Evolutionary conservation across 2,797 vertebrate species (phyloP), one percentile per base, ranked within the genome.

Genomic region (Aplochiton taeniatus): DNA sequence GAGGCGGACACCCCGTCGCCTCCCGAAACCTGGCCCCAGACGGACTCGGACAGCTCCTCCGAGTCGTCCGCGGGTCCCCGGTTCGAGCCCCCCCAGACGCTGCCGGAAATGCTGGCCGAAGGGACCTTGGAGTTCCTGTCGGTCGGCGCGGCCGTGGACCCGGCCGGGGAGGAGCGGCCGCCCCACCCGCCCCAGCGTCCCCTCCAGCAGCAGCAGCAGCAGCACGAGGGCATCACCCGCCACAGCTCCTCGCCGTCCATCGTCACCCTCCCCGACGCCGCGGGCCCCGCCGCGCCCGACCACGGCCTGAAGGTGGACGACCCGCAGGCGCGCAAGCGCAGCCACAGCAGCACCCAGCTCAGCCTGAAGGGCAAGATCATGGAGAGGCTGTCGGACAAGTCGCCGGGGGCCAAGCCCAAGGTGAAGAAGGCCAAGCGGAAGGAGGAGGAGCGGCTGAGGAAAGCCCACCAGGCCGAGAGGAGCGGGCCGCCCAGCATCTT

Each of bases 261-360:
- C 42, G 89, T 94, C 66, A 95, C 88, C 4, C 88, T 93, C 44
- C 89, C 94, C 5, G 95, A 95, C 0, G 44, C 77, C 4, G 8
- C 14, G 11, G 9, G 73, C 1, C 61, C 70, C 61, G 83, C 86
- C 31, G 65, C 80, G 8, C 79, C 83, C 0, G 95, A 98, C 44
- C 85, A 88, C 59, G 82, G 68, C 69, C 79, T 92, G 68, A 79
- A 61, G 47, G 90, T 92, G 8, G 64, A 85, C 8, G 95, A 96
- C 76, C 83, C 85, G 1, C 94, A 91, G 71, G 90, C 93, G 55
- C 92, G 95, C 54, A 96, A 98, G 77, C 92, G 93, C 69, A 98
- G 95, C 88, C 96, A 98, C 66, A 96, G 96, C 81, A 98, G 95
- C 83, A 97, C 95, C 65, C 97, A 98, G 79, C 96, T 99, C 73